Percentiles rank a stretch among this genome's conserved stretches.
Evolutionary conservation across 1,140 invertebrate species (phyloP).

Genomic region (Drosophila kikkawai): DNA sequence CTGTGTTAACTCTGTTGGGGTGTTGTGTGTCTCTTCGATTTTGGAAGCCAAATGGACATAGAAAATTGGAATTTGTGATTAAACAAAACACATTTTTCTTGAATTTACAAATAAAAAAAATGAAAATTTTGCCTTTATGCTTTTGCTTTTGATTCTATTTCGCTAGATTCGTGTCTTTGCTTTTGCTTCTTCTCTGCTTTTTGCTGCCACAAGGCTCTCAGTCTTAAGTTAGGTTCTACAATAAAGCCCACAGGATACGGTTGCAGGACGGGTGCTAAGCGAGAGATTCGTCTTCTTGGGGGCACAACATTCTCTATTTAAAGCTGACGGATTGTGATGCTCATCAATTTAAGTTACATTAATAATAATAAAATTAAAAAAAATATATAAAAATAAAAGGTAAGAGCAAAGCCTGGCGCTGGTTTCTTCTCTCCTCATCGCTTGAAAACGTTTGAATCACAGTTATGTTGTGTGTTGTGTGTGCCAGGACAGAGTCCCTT

Average conservation of each 20-base stretch:
- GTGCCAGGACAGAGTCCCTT: not conserved
- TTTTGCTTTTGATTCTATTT: conserved; percentile 9
- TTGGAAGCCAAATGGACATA: conserved; percentile 2
- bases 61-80: not conserved
- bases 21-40: not conserved
- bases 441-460: conserved; percentile 78
- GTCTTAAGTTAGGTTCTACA: conserved; percentile 49
- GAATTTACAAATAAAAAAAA: no score
- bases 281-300: conserved; percentile 25
- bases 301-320: conserved; percentile 44
- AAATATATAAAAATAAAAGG: conserved; percentile 25
- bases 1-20: conserved; percentile 6
- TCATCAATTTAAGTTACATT: conserved; percentile 7
- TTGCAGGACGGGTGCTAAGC: not conserved
- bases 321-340: conserved; percentile 49
- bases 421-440: conserved; percentile 19
- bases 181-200: conserved; percentile 1
- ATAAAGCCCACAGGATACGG: conserved; percentile 17
- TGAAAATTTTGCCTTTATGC: no score
- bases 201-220: conserved; percentile 27
- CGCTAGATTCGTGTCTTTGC: conserved; percentile 25
- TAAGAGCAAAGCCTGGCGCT: conserved; percentile 25
- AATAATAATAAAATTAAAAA: conserved; percentile 3
- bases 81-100: not conserved
- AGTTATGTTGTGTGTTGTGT: conserved; percentile 76